phyloP scores from a whole-genome alignment of 2,797 vertebrate genomes.

The Crocodylus rhombifer region DNA sequence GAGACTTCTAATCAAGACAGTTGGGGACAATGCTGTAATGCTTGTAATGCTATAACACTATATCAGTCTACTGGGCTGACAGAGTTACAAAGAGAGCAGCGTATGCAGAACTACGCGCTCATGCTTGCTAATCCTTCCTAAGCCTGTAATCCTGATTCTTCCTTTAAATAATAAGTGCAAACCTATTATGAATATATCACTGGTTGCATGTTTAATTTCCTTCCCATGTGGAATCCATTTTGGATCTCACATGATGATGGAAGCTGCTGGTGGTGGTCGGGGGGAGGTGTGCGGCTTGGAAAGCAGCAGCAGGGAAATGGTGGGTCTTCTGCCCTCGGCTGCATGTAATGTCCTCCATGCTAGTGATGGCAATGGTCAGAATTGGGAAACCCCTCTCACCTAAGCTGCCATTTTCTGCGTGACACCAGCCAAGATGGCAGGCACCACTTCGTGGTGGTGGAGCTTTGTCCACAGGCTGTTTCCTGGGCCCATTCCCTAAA shows the following conservation, averaged over 20 bases:
- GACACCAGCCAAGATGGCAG: too few relatives aligned
- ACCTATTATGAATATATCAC: conserved; percentile 53
- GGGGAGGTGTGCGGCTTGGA: too few relatives aligned
- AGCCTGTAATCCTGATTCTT: conserved; percentile 69
- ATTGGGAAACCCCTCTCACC: too few relatives aligned
- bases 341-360: too few relatives aligned
- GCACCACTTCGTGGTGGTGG: too few relatives aligned
- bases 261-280: too few relatives aligned
- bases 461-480: too few relatives aligned
- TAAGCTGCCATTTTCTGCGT: too few relatives aligned
- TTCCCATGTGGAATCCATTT: background rate
- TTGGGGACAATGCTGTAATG: conserved; percentile 53
- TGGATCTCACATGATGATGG: background rate
- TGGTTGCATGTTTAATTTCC: conserved; percentile 21
- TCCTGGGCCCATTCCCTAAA: too few relatives aligned
- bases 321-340: too few relatives aligned
- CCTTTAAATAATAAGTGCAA: conserved; percentile 59
- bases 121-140: conserved; percentile 61
- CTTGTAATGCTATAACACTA: conserved; percentile 33
- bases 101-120: conserved; percentile 16
- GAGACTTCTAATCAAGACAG: conserved; percentile 30
- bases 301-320: too few relatives aligned
- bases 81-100: conserved; percentile 63
- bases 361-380: too few relatives aligned
- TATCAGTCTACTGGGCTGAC: conserved; percentile 53